A percentile compares a stretch with the other conserved stretches of the same genome.
phyloP scores from a whole-genome alignment of 1,140 invertebrate genomes.

The Spodoptera litura region DNA sequence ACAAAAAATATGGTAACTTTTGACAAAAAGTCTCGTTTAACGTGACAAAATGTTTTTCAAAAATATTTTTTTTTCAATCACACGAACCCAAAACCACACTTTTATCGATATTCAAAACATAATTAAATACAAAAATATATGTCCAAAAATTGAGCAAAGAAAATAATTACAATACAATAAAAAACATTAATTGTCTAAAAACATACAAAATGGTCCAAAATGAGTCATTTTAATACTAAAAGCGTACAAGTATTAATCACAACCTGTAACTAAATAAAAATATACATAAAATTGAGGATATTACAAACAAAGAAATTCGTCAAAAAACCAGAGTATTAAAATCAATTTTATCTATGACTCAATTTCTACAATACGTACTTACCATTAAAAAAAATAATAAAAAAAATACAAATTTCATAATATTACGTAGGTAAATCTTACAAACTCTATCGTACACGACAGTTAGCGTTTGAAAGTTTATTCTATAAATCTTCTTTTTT shows the following conservation, averaged over 20 bases:
- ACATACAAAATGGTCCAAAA: conserved; percentile 3
- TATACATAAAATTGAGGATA: neutral
- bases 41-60: neutral
- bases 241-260: neutral
- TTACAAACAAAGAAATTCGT: neutral
- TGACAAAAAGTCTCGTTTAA: conserved; percentile 15
- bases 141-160: conserved; percentile 18
- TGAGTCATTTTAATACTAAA: neutral
- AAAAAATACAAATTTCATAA: too few relatives aligned
- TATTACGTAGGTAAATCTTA: too few relatives aligned
- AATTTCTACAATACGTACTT: too few relatives aligned
- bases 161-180: neutral
- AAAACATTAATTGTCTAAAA: neutral
- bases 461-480: too few relatives aligned
- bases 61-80: conserved; percentile 8
- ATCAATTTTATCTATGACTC: too few relatives aligned
- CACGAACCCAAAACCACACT: conserved; percentile 15
- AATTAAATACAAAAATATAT: conserved; percentile 9
- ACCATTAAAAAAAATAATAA: too few relatives aligned
- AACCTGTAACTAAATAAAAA: neutral
- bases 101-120: neutral
- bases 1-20: conserved; percentile 28
- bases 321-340: neutral
- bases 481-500: too few relatives aligned
- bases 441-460: too few relatives aligned